These are phyloP conservation scores for Arenicola marina DNA, from an alignment of 2,888 invertebrate genomes.

Conservation along the genomic window DNA sequence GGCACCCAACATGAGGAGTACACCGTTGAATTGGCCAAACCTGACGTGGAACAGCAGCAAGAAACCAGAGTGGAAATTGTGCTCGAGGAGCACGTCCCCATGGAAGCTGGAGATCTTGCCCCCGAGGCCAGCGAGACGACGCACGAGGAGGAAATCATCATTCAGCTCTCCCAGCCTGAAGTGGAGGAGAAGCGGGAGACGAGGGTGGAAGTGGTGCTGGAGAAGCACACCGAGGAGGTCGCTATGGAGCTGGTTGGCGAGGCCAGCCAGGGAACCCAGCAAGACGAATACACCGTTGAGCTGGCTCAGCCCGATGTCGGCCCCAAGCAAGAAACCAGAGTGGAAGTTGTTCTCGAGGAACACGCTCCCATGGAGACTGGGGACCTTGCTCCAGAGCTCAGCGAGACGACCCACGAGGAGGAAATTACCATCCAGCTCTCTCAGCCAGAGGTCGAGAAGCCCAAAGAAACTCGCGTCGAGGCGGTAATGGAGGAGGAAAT, in stretches of 20 bases:
- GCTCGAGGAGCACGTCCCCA: constrained; percentile 6
- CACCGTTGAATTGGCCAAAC: constrained; percentile 13
- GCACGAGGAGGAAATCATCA: not conserved
- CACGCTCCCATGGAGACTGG: constrained; percentile 7
- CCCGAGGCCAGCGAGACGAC: not conserved
- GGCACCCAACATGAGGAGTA: constrained; percentile 11
- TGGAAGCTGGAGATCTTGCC: not conserved
- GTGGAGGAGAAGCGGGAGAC: constrained; percentile 1
- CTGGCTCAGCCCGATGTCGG: constrained; percentile 12
- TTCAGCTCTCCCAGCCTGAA: not conserved
- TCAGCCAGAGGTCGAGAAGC: constrained; percentile 2
- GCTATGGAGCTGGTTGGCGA: constrained; percentile 18
- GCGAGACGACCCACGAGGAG: constrained; percentile 12
- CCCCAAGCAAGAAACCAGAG: constrained; percentile 6
- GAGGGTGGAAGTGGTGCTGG: not conserved
- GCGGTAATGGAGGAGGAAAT: not conserved
- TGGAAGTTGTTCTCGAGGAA: constrained; percentile 6
- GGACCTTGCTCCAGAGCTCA: not conserved
- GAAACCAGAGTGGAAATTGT: constrained; percentile 10
- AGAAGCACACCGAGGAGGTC: not conserved
- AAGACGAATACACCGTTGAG: constrained; percentile 21
- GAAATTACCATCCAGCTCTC: constrained; percentile 15
- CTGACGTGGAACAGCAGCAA: not conserved
- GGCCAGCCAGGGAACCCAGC: constrained; percentile 8
- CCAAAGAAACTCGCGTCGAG: constrained; percentile 9